Base-by-base conservation (phyloP, 2,888 invertebrate genomes). In the Caenorhabditis imperialis region DNA sequence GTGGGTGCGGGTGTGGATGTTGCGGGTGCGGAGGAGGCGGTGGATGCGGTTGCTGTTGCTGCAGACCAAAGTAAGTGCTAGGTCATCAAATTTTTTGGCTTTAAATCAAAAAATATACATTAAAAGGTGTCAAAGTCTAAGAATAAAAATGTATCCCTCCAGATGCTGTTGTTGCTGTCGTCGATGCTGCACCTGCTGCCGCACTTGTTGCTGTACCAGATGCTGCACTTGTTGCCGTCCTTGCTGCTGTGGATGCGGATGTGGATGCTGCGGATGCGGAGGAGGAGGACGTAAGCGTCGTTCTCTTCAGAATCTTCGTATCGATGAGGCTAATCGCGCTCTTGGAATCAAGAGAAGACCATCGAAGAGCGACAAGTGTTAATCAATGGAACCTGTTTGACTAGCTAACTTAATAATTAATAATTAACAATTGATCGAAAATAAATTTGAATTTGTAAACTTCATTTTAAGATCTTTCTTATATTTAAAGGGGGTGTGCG, bases 191-290 rank as follows among this genome's bases (percentile, higher is more conserved):
- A 40, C 62, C 37, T 70, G 70, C n/a, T n/a, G n/a, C n/a, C n/a
- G n/a, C n/a, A n/a, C n/a, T n/a, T n/a, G n/a, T n/a, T n/a, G n/a
- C n/a, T n/a, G n/a, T n/a, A n/a, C n/a, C n/a, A n/a, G n/a, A n/a
- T n/a, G n/a, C n/a, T n/a, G n/a, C n/a, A n/a, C n/a, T n/a, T n/a
- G n/a, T n/a, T n/a, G n/a, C n/a, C n/a, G n/a, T n/a, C n/a, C n/a
- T n/a, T n/a, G n/a, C 37, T 61, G 71, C 57, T 62, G 71, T 33
- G 58, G 67, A 50, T 45, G 54, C 10, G 62, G 57, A 45, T 73
- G 60, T 35, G 78, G 78, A 65, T 77, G 77, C 57, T 77, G 77
- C 54, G 77, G 77, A 44, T 78, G 78, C 42, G 77, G 77, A 42
- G 74, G 74, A 33, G 78, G 78, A 54, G 75, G 78, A 63, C 72